Conservation (phyloP, 2,113 vertebrate genomes). For the Agapornis roseicollis region DNA sequence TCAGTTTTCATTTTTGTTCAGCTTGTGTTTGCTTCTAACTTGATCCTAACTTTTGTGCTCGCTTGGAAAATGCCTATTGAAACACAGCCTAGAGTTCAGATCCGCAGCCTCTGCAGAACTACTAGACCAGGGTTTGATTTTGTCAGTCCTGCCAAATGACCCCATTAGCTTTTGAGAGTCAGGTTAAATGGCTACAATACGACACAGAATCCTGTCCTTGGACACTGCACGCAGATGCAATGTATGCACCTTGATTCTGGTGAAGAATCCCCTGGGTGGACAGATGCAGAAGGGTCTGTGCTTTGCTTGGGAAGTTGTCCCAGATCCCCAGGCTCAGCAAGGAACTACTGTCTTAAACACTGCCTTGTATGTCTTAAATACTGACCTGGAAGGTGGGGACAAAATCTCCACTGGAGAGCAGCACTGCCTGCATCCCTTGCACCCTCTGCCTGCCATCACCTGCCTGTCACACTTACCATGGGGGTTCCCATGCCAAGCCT, state of each 20-base stretch:
- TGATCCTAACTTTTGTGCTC: neutral
- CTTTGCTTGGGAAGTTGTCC: neutral
- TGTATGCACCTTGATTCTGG: fast-evolving
- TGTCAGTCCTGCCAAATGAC: neutral
- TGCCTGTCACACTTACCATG: fast-evolving
- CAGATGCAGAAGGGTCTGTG: neutral
- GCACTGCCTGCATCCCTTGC: neutral
- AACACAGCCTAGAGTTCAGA: neutral
- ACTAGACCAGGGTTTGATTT: neutral
- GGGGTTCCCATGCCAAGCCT: fast-evolving
- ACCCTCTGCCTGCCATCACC: neutral
- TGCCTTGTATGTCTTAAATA: neutral
- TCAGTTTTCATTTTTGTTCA: neutral
- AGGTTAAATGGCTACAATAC: neutral
- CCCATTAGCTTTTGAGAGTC: neutral
- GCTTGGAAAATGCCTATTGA: neutral
- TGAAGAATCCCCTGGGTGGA: neutral
- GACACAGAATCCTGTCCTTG: fast-evolving
- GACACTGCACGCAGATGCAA: fast-evolving
- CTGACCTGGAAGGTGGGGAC: neutral
- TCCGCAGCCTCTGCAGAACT: neutral
- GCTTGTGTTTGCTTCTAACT: neutral
- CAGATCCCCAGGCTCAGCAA: fast-evolving
- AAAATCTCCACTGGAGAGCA: fast-evolving
- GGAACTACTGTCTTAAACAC: neutral